These are phyloP conservation scores for Heliconius ismenius DNA, from an alignment of 2,888 invertebrate genomes.

Conservation along the genomic window DNA sequence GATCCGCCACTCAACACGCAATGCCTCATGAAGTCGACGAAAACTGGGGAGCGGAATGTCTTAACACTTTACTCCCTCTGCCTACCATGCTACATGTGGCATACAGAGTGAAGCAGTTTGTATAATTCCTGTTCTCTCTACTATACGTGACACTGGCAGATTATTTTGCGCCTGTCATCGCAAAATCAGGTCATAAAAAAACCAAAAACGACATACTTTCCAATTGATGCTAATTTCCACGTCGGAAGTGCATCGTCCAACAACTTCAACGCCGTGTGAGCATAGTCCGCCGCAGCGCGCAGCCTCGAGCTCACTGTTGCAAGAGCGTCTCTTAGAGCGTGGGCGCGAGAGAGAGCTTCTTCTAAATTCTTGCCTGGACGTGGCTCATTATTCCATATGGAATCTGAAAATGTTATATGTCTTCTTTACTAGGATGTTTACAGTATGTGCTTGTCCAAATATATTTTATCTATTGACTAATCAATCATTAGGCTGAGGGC, in stretches of 20 bases:
- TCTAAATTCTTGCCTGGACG: constrained; percentile 65
- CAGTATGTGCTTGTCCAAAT: not conserved
- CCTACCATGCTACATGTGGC: too few relatives aligned
- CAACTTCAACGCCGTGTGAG: constrained; percentile 62
- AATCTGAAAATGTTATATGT: constrained; percentile 52
- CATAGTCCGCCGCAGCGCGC: constrained; percentile 69
- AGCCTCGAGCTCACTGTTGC: constrained; percentile 66
- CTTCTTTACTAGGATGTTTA: not conserved
- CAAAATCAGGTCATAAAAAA: too few relatives aligned
- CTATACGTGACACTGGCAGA: too few relatives aligned
- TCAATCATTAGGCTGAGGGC: not conserved
- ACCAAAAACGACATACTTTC: constrained; percentile 57
- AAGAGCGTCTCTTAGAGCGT: constrained; percentile 67
- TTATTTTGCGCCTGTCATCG: too few relatives aligned
- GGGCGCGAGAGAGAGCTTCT: constrained; percentile 56
- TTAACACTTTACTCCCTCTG: too few relatives aligned
- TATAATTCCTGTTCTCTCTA: too few relatives aligned
- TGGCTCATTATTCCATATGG: constrained; percentile 57
- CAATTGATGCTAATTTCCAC: constrained; percentile 72
- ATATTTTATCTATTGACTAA: not conserved
- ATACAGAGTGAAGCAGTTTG: too few relatives aligned
- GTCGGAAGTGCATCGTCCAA: constrained; percentile 70
- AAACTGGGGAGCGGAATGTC: too few relatives aligned
- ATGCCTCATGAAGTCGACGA: too few relatives aligned
- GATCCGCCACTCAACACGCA: too few relatives aligned